Percentiles rank a stretch among this genome's conserved stretches.
phyloP scores from a whole-genome alignment of 2,113 vertebrate species.

The Clarias batrachus region DNA sequence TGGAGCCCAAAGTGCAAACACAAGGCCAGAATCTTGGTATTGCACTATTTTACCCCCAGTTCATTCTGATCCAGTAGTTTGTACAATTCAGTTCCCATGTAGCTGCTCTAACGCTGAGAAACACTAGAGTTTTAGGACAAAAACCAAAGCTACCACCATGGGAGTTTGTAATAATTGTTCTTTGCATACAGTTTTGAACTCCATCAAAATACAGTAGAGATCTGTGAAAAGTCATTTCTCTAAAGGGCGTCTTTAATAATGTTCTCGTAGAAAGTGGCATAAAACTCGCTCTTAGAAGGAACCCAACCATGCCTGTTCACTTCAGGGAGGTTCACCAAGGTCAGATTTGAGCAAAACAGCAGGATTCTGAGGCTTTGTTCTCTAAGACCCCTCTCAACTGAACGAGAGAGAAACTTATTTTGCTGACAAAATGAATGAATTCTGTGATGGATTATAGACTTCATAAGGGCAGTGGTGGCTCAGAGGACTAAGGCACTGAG shows the following conservation, averaged over 20 bases:
- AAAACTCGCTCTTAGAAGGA: constrained; percentile 24
- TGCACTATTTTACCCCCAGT: not conserved
- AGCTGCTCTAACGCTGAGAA: constrained; percentile 39
- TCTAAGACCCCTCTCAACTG: not conserved
- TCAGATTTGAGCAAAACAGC: constrained; percentile 12
- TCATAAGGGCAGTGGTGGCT: no score
- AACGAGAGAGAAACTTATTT: not conserved
- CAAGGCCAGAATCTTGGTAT: constrained; percentile 2
- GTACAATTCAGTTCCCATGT: not conserved
- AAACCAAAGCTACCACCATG: constrained; percentile 39
- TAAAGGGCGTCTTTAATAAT: constrained; percentile 40
- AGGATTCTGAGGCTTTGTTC: constrained; percentile 8
- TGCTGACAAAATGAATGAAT: not conserved
- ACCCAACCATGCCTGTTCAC: not conserved
- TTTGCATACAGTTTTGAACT: constrained; percentile 46
- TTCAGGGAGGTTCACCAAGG: not conserved
- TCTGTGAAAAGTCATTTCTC: no score
- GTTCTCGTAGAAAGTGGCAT: constrained; percentile 5
- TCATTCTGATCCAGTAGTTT: not conserved
- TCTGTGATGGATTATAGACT: not conserved
- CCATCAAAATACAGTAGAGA: constrained; percentile 14
- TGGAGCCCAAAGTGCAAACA: constrained; percentile 50
- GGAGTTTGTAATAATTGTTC: constrained; percentile 58
- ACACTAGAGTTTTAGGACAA: constrained; percentile 41
- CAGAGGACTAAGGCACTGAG: no score